Evolutionary conservation across 2,888 invertebrate species (phyloP).

Genomic region (Smittia sp.): DNA sequence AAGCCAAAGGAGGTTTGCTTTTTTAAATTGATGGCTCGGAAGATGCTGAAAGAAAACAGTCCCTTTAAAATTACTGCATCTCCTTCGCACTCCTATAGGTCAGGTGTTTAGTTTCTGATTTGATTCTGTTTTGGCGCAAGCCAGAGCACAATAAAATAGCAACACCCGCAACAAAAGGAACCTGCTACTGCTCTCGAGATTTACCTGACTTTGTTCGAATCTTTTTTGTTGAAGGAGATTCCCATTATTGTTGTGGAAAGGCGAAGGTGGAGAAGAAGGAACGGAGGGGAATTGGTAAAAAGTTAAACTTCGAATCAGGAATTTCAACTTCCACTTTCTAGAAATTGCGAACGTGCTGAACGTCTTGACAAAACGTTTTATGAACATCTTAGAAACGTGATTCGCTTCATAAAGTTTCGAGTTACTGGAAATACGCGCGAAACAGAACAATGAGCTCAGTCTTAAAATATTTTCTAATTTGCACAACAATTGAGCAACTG

Average conservation of each 20-base stretch:
- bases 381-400: background rate
- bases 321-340: background rate
- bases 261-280: background rate
- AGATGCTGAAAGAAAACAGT: too few relatives aligned
- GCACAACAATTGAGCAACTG: slow-evolving; percentile 3
- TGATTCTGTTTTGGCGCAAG: slow-evolving; percentile 37
- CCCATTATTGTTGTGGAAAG: background rate
- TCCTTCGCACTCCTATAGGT: slow-evolving; percentile 20
- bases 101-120: slow-evolving; percentile 32
- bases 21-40: too few relatives aligned
- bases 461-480: slow-evolving; percentile 1
- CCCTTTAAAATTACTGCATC: background rate
- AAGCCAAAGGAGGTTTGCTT: background rate
- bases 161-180: slow-evolving; percentile 23
- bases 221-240: background rate
- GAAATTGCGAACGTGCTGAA: slow-evolving; percentile 3
- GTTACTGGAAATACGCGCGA: slow-evolving; percentile 6
- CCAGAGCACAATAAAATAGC: slow-evolving; percentile 30
- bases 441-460: background rate
- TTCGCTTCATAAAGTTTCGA: background rate
- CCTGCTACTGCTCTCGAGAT: slow-evolving; percentile 17
- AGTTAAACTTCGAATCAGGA: background rate
- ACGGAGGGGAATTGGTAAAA: background rate
- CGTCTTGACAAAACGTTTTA: background rate
- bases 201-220: slow-evolving; percentile 1